Evolutionary conservation across 2,113 vertebrate genomes (phyloP), one percentile per base, ranked within the genome.

Genomic region (Pteruthius melanotis): DNA sequence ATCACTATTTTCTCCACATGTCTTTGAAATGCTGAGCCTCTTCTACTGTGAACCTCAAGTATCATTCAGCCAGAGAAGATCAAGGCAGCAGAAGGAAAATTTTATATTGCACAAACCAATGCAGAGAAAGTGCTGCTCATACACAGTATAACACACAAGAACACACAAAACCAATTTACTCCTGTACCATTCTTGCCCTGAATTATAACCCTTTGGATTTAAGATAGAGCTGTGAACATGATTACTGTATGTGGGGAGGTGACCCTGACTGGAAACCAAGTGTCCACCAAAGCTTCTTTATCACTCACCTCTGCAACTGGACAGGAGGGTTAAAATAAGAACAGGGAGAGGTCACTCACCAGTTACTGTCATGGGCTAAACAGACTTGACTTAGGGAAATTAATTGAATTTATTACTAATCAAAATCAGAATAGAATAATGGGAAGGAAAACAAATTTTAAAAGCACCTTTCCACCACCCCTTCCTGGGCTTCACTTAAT

Each of bases 311-410:
- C 63, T 77, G 49, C 49, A 40, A 49, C 10, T 42, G 47, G 35
- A 61, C 17, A 54, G 22, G 22, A 60, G 40, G 24, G 6, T 61
- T 83, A 27, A 69, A 69, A 77, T 49, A 69, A 49, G 27, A 54
- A 42, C 18, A 70, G 56, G 18, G 15, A 63, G 8, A 44, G 13
- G 42, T 63, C 31, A 56, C 22, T 90, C 30, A 15, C 11, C 16
- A 53, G 20, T 75, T 60, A 40, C 45, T 30, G 42, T 40, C 14
- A 19, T 0, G 0, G 8, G 47, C 26, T 47, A 40, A 76, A 40
- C 16, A 19, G 16, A 40, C 16, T n/a, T 57, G 11, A n/a, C 37
- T 45, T 17, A 27, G 9, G 30, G 39, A 61, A 53, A 61, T 35
- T 15, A 60, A 9, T 53, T 82, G 15, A 89, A 66, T 59, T 45